Evolutionary conservation across 1,140 invertebrate genomes (phyloP), one percentile per base, ranked within the genome.

Genomic region (Sinonovacula constricta): DNA sequence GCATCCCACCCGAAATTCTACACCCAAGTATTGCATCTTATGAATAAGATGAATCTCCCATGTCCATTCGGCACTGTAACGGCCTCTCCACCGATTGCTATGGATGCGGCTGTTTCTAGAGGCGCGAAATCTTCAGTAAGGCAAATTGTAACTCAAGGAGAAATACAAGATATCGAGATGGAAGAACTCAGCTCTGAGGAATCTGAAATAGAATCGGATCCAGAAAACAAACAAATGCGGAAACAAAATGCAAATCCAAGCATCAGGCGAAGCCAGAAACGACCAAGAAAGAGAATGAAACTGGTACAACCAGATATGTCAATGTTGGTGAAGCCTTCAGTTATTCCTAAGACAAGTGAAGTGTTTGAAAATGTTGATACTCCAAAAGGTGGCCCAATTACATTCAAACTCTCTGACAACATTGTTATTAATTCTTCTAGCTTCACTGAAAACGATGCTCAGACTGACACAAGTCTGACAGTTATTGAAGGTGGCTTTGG

Each of bases 41-140:
- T 98, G 97, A 98, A 98, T 88, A 97, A 95, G 92, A 97, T 99
- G 96, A 96, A 95, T 90, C 88, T 98, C 56, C 95, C 95, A 39
- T 93, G 94, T 72, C 97, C 97, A n/a, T 98, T 98, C 92, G 93
- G 94, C 45, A 70, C 81, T 39, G 75, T 88, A 10, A 91, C 88
- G 2, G 56, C 85, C 28, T 79, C 85, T 0, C 89, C 90, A 57
- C 89, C 88, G 0, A 69, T 89, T 34, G 86, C 87, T 22, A 28
- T 74, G 26, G 71, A 74, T 28, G 18, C 24, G 24, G 24, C 57
- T 59, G 4, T 28, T 14, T 18, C 4, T 28, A 1, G 54, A 24
- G 0, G 2, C 62, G 10, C 36, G 30, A 62, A 26, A 45, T 7
- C 18, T 10, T 10, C 39, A 45, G 34, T 31, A 10, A 26, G 28